Evolutionary conservation across 2,113 vertebrate species (phyloP).

Genomic region (Ictidomys tridecemlineatus): DNA sequence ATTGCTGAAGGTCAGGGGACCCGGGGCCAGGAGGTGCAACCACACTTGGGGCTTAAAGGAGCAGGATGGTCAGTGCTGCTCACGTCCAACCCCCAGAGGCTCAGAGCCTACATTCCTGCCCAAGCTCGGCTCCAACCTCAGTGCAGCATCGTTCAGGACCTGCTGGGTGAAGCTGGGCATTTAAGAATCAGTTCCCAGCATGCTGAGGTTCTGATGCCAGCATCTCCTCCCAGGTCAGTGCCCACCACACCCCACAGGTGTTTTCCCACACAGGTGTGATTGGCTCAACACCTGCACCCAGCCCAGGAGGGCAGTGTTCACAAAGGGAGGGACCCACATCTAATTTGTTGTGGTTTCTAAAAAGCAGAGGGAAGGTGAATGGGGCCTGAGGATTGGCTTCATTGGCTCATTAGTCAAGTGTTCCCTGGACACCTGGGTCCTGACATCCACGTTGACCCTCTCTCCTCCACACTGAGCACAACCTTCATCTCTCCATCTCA

Average conservation of each 20-base stretch:
- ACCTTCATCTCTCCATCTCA: background rate
- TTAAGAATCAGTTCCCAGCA: background rate
- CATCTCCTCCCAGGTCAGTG: background rate
- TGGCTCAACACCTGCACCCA: accelerated
- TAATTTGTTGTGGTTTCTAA: background rate
- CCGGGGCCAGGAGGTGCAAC: background rate
- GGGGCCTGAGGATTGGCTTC: background rate
- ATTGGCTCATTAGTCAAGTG: accelerated
- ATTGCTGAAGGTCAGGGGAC: accelerated
- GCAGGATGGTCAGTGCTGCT: accelerated
- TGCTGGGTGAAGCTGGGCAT: background rate
- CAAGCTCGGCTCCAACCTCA: accelerated
- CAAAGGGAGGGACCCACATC: background rate
- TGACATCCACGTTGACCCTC: accelerated
- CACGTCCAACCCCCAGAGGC: background rate
- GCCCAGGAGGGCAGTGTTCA: background rate
- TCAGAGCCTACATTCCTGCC: no score
- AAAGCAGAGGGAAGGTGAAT: no score
- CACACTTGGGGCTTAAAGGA: accelerated
- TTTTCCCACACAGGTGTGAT: background rate
- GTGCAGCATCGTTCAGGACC: background rate
- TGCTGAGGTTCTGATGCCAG: background rate
- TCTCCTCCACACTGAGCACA: no score
- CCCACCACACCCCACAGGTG: background rate
- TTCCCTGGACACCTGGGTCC: accelerated